Evolutionary conservation across 1,140 invertebrate genomes (phyloP).

Genomic region (Bradysia coprophila): DNA sequence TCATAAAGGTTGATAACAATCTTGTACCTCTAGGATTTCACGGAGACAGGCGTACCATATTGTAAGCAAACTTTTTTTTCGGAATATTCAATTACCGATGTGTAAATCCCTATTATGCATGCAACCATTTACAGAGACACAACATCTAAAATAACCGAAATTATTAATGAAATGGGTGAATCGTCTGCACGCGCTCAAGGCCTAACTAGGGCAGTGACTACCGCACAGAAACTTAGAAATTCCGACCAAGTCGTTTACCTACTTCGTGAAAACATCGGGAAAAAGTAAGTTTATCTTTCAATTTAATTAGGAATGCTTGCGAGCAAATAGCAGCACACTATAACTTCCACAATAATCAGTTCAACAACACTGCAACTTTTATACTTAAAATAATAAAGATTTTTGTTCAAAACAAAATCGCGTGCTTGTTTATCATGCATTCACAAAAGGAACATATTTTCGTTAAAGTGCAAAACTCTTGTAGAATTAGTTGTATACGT

Average conservation of each 20-base stretch:
- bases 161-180: conserved; percentile 48
- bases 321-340: too few species aligned
- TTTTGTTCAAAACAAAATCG: too few species aligned
- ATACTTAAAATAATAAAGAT: too few species aligned
- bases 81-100: conserved; percentile 1
- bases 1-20: conserved; percentile 36
- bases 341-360: too few species aligned
- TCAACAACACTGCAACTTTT: too few species aligned
- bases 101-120: conserved; percentile 6
- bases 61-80: conserved; percentile 26
- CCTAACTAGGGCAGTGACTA: conserved; percentile 50
- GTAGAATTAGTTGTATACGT: too few species aligned
- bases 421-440: too few species aligned
- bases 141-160: conserved; percentile 37
- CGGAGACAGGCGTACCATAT: conserved; percentile 32
- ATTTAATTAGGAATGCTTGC: too few species aligned
- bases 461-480: too few species aligned
- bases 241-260: conserved; percentile 46
- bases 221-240: conserved; percentile 40
- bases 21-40: conserved; percentile 37
- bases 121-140: conserved; percentile 30
- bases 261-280: conserved; percentile 37
- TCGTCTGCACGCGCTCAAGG: conserved; percentile 54
- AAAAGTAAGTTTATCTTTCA: conserved; percentile 43
- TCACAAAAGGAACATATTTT: too few species aligned